Evolutionary conservation across 2,888 invertebrate species (phyloP).

Genomic region (Diploptera punctata): DNA sequence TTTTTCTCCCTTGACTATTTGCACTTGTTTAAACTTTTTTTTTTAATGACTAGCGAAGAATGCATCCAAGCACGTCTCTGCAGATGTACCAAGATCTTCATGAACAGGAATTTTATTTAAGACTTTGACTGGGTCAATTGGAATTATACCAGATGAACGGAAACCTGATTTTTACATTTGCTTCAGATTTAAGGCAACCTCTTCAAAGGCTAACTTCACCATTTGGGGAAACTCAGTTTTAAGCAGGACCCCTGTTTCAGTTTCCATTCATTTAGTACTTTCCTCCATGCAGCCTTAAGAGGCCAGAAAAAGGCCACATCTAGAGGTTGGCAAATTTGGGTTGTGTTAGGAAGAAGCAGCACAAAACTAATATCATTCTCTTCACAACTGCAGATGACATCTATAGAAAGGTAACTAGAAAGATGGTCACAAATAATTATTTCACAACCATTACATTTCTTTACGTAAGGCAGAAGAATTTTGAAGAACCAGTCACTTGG

Average conservation of each 20-base stretch:
- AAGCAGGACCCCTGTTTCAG: not conserved
- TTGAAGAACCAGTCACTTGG: conserved; percentile 48
- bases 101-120: too few species aligned
- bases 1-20: too few species aligned
- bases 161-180: not conserved
- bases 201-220: not conserved
- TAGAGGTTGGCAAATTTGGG: too few species aligned
- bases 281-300: not conserved
- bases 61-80: too few species aligned
- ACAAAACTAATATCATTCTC: too few species aligned
- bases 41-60: too few species aligned
- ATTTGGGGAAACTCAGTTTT: not conserved
- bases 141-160: too few species aligned
- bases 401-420: not conserved
- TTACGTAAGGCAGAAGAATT: conserved; percentile 43
- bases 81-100: too few species aligned
- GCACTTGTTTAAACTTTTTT: too few species aligned
- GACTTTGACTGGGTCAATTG: too few species aligned
- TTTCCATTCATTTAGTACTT: not conserved
- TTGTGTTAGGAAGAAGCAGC: too few species aligned
- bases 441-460: not conserved
- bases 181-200: not conserved
- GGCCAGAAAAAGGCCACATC: not conserved
- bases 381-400: too few species aligned
- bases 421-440: not conserved